These are phyloP conservation scores for Craniophora ligustri DNA, from an alignment of 2,888 invertebrate genomes.

Conservation along the genomic window DNA sequence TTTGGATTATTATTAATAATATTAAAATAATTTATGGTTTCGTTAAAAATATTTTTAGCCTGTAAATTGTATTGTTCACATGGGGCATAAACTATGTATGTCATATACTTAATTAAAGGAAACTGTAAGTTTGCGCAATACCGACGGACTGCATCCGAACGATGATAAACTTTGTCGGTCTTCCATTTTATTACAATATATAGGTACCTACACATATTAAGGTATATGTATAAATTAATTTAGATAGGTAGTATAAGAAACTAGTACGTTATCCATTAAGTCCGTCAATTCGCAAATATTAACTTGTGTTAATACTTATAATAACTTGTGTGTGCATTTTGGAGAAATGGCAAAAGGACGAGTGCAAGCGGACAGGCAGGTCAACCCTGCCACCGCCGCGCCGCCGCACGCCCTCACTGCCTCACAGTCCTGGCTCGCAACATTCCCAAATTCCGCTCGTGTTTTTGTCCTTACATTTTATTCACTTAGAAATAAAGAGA, in stretches of 20 bases:
- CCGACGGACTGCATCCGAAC: constrained; percentile 84
- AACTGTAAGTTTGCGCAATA: constrained; percentile 80
- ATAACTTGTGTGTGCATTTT: constrained; percentile 67
- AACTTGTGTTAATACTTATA: too few species aligned
- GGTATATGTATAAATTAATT: neutral
- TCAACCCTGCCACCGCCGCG: constrained; percentile 59
- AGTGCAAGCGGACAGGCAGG: constrained; percentile 76
- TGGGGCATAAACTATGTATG: constrained; percentile 28
- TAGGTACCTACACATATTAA: constrained; percentile 34
- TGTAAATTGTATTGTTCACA: constrained; percentile 5
- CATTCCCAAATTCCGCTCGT: constrained; percentile 70
- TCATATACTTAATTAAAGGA: constrained; percentile 49
- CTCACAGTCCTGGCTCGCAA: constrained; percentile 43
- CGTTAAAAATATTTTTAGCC: too few species aligned
- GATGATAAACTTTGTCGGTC: constrained; percentile 87
- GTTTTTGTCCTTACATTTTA: constrained; percentile 59
- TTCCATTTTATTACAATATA: constrained; percentile 62
- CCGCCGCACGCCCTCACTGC: constrained; percentile 51
- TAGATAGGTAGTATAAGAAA: neutral
- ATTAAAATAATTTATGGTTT: too few species aligned
- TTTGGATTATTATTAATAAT: too few species aligned
- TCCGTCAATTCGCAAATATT: too few species aligned
- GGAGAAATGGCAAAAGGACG: constrained; percentile 82
- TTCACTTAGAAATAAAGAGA: constrained; percentile 9
- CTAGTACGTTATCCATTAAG: neutral